Base-by-base conservation (phyloP, 2,797 vertebrate species). In the Decapterus maruadsi region DNA sequence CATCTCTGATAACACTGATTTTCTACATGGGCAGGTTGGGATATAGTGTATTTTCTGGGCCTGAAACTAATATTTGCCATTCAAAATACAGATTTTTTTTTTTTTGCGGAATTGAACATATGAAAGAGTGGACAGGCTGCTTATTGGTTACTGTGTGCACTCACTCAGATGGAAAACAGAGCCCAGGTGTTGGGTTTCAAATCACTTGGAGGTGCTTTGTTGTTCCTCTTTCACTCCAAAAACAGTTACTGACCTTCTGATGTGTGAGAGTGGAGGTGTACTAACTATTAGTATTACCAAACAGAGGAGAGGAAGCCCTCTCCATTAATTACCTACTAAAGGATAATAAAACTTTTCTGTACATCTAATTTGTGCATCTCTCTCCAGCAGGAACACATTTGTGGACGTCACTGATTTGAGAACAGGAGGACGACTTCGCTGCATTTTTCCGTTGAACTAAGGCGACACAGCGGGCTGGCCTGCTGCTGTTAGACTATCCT, bases 171-270 rank as follows among this genome's bases (percentile, higher is more conserved):
- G 61, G 65, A 79, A 85, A 88, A 67, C 73, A 76, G 57, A 87
- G 54, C 78, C 56, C 56, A 68, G 69, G 83, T 90, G 66, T 87
- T 83, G 38, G 62, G 78, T 90, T 90, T 87, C 87, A 83, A 72
- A 46, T 81, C 2, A 12, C 75, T 70, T 20, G 51, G 53, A 86
- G 74, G 72, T 40, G 67, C 56, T 55, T 65, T 78, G 60, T 65
- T 17, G 70, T 58, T 81, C 31, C 2, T 63, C 46, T 65, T 34
- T 68, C 26, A 56, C 64, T 68, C 53, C 55, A 68, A 67, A 68
- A 51, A 60, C 61, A 61, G 50, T 65, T 57, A 72, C 50, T 26
- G 13, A 50, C 26, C 34, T 36, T 36, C 8, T 62, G 51, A 38
- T 8, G 69, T 58, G 48, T n/a, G 54, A 53, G 20, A 45, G 34